Evolutionary conservation across 2,888 invertebrate species (phyloP).

Genomic region (Diplolepis rosae): DNA sequence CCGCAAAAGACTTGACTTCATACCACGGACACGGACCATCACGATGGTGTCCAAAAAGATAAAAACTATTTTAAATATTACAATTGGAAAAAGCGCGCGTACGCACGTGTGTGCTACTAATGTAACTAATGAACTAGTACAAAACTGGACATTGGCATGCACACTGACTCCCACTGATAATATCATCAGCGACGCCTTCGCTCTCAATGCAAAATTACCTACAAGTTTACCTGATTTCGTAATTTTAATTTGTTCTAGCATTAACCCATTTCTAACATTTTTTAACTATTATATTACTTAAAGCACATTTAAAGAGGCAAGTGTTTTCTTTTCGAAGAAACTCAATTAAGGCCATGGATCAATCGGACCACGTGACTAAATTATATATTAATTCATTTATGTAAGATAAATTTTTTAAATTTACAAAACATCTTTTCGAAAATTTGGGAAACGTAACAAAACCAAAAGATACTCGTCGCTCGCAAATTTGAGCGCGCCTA

Average conservation of each 20-base stretch:
- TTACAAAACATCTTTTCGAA: too few species aligned
- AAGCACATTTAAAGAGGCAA: too few species aligned
- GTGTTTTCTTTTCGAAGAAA: too few species aligned
- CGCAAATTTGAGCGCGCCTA: too few species aligned
- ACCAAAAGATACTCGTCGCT: too few species aligned
- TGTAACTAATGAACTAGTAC: neutral
- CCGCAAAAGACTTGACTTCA: conserved; percentile 42
- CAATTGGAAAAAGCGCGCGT: conserved; percentile 14
- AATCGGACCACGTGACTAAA: too few species aligned
- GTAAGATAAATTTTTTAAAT: too few species aligned
- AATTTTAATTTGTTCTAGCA: neutral
- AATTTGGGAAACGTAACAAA: too few species aligned
- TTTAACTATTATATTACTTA: too few species aligned
- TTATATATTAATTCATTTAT: too few species aligned
- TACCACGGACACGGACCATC: conserved; percentile 23
- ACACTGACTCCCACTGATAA: neutral
- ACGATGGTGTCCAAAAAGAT: conserved; percentile 10
- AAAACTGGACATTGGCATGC: conserved; percentile 6
- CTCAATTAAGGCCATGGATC: too few species aligned
- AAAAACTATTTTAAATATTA: conserved; percentile 30
- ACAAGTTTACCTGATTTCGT: neutral
- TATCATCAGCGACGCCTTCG: neutral
- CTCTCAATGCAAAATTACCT: neutral
- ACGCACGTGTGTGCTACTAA: conserved; percentile 26
- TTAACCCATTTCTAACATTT: too few species aligned